Conservation (phyloP, 2,113 vertebrate genomes). For the Actinemys pallida region DNA sequence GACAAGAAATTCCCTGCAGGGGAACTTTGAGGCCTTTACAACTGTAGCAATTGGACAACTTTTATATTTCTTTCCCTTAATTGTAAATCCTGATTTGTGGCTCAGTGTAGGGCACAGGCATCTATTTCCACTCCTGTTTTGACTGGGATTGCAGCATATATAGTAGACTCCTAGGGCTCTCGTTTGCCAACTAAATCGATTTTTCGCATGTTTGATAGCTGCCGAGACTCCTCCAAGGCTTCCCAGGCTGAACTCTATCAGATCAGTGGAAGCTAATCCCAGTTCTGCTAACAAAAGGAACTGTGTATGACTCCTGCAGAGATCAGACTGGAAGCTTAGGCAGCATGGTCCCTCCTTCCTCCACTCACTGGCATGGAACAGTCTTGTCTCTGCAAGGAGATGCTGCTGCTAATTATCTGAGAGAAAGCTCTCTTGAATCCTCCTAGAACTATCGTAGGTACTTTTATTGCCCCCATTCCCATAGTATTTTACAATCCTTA, state of each 20-base stretch:
- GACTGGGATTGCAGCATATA: constrained; percentile 35
- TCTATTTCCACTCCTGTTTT: constrained; percentile 56
- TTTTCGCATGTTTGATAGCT: constrained; percentile 52
- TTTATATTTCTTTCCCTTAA: constrained; percentile 36
- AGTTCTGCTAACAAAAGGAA: constrained; percentile 47
- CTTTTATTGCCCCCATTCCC: not conserved
- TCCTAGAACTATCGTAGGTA: not conserved
- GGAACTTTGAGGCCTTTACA: not conserved
- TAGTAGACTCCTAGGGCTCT: constrained; percentile 47
- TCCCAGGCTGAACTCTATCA: constrained; percentile 43
- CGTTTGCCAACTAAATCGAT: constrained; percentile 67
- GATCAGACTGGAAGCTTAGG: not conserved
- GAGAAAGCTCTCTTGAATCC: not conserved
- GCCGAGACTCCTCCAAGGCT: constrained; percentile 48
- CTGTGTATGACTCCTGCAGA: not conserved
- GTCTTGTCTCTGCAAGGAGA: not conserved
- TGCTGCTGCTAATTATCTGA: not conserved
- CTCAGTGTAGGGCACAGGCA: constrained; percentile 19
- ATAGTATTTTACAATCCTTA: fast-evolving
- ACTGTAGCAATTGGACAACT: not conserved
- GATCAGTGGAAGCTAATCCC: constrained; percentile 36
- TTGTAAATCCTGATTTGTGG: constrained; percentile 51
- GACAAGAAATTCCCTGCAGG: not conserved
- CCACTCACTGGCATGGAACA: fast-evolving
- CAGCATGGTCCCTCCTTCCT: not conserved